These are phyloP conservation scores for Phallusia fumigata DNA, from an alignment of 23 tunicate genomes.

Conservation along the genomic window DNA sequence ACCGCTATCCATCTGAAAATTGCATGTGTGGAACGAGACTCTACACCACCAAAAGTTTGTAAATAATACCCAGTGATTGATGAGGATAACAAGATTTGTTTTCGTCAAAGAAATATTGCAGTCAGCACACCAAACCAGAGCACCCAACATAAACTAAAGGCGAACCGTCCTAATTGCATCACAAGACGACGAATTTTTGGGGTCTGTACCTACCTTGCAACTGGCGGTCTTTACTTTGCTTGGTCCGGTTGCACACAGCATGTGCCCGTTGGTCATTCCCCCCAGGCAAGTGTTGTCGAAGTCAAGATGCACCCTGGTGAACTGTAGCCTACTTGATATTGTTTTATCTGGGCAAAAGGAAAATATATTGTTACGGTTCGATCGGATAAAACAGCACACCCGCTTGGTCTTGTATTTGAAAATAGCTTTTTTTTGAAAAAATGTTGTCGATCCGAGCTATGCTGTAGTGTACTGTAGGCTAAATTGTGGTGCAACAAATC, in stretches of 20 bases:
- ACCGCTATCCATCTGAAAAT: conserved; percentile 5
- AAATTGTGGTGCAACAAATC: no score
- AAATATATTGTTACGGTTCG: neutral
- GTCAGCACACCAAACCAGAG: no score
- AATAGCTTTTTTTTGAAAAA: no score
- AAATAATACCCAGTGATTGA: neutral
- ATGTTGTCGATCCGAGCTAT: no score
- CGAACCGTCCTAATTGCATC: no score
- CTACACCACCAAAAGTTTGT: neutral
- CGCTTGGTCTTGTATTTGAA: no score
- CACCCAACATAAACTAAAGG: no score
- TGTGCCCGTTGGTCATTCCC: neutral
- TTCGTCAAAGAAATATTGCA: neutral
- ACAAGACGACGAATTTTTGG: no score
- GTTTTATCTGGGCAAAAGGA: neutral
- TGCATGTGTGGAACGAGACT: neutral
- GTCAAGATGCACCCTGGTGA: neutral
- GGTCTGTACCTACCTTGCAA: neutral
- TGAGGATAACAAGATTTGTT: neutral
- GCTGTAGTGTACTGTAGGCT: no score
- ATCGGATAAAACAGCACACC: no score
- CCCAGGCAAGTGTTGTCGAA: neutral
- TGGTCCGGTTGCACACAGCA: neutral
- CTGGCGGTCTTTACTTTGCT: neutral
- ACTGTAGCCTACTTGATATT: neutral